Base-by-base conservation (phyloP, 2,113 vertebrate genomes). In the Motacilla tschutschensis region DNA sequence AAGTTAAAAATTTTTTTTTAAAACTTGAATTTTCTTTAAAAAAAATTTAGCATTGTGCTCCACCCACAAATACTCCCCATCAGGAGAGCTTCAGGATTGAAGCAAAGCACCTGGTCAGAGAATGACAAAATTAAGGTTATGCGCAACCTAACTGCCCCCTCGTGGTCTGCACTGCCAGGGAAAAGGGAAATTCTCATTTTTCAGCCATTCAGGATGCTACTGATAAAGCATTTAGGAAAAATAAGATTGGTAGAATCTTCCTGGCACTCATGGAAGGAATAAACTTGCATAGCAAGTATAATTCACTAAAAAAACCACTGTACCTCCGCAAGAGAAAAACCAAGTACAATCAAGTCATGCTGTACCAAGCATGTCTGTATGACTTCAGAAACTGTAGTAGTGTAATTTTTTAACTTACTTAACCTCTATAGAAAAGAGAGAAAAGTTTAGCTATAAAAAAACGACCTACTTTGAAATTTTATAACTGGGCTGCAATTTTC, bases 141-240 rank as follows among this genome's bases (percentile, higher is more conserved):
- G 15, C 26, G 35, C 59, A 87, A 88, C 31, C 33, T 64, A 53
- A 88, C 38, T 29, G 91, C 78, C 92, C 88, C 40, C 92, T 93
- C 4, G 18, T 88, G 86, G 88, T 58, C 53, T 44, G 13, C 13
- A 9, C 6, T 64, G 38, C 31, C 22, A 21, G 3, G 13, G 40
- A 70, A 69, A 65, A 81, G 17, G 25, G 17, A 66, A 69, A 53
- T 24, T 38, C 36, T 26, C 17, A 15, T 6, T 50, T 46, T n/a
- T 29, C 35, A 85, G 24, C 10, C 28, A 51, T 9, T 51, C 12
- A n/a, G 50, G 16, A 54, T 14, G 11, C 24, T 69, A 79, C 20
- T 48, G 65, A 72, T 38, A 62, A 66, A 63, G 20, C 2, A 1
- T 24, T 46, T 33, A 33, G 9, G 6, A 62, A 67, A 67, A 48